Conservation (phyloP, 2,113 vertebrate genomes). For the Tachysurus fulvidraco region DNA sequence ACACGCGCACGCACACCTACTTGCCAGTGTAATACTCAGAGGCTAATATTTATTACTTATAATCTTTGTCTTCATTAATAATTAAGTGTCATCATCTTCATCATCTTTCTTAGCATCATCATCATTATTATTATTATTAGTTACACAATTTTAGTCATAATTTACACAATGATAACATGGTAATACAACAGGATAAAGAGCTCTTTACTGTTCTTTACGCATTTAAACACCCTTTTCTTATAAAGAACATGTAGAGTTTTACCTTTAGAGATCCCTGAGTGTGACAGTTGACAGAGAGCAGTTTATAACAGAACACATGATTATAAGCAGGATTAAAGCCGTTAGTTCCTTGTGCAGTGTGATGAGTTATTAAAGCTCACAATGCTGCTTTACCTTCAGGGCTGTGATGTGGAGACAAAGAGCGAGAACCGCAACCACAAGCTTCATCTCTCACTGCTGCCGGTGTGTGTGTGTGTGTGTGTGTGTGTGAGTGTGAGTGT, state of each 20-base stretch:
- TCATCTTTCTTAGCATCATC: background rate
- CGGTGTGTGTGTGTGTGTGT: background rate
- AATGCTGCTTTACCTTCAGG: slow-evolving; percentile 62
- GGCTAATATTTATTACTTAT: background rate
- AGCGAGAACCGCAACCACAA: slow-evolving; percentile 56
- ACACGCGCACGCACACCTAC: no score
- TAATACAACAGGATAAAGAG: background rate
- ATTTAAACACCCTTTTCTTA: background rate
- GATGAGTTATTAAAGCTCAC: background rate
- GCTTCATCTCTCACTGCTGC: slow-evolving; percentile 45
- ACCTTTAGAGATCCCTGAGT: no score
- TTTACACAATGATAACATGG: background rate
- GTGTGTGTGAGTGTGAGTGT: background rate
- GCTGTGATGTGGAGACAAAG: slow-evolving; percentile 65
- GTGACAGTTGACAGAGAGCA: background rate
- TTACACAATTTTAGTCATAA: background rate
- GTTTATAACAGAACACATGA: background rate
- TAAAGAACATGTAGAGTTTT: fast-evolving
- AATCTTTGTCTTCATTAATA: background rate
- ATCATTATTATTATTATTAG: background rate
- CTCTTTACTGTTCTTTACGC: background rate
- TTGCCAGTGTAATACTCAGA: background rate
- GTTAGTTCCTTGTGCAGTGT: no score
- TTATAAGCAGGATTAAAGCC: background rate
- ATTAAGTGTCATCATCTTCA: background rate